These are phyloP conservation scores for Agelas oroides DNA, from an alignment of 37 sponge, comb jelly and placozoan genomes.

Conservation along the genomic window DNA sequence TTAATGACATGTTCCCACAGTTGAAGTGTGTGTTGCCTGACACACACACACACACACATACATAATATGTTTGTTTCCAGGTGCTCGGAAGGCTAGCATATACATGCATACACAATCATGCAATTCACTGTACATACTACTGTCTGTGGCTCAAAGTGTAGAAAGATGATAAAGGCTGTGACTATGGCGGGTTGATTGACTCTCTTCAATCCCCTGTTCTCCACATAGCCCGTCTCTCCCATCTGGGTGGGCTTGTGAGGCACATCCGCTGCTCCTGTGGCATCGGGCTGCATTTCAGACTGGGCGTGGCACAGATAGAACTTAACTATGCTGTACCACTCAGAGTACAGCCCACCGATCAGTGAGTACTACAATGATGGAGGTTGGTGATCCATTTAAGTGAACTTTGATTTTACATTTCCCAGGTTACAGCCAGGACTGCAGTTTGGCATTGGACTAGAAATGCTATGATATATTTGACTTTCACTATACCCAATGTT, in stretches of 20 bases:
- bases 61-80: too few relatives aligned
- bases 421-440: conserved; percentile 74
- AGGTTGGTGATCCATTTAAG: too few relatives aligned
- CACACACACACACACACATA: too few relatives aligned
- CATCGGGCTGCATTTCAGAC: conserved; percentile 51
- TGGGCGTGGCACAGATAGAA: conserved; percentile 73
- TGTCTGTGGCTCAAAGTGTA: too few relatives aligned
- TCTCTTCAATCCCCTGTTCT: not conserved
- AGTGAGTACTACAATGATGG: conserved; percentile 51
- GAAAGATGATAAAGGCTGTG: too few relatives aligned
- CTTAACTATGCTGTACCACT: conserved; percentile 75
- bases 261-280: conserved; percentile 59
- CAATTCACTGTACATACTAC: too few relatives aligned
- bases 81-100: too few relatives aligned
- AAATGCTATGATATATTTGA: conserved; percentile 60
- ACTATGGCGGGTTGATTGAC: too few relatives aligned
- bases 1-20: too few relatives aligned
- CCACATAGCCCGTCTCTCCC: not conserved
- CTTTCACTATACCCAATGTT: too few relatives aligned
- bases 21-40: too few relatives aligned
- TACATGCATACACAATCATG: too few relatives aligned
- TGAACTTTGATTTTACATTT: not conserved
- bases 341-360: conserved; percentile 54
- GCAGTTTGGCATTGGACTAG: conserved; percentile 87
- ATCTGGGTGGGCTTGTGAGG: conserved; percentile 1